Evolutionary conservation across 2,113 vertebrate species (phyloP).

Genomic region (Catharus bicknelli): DNA sequence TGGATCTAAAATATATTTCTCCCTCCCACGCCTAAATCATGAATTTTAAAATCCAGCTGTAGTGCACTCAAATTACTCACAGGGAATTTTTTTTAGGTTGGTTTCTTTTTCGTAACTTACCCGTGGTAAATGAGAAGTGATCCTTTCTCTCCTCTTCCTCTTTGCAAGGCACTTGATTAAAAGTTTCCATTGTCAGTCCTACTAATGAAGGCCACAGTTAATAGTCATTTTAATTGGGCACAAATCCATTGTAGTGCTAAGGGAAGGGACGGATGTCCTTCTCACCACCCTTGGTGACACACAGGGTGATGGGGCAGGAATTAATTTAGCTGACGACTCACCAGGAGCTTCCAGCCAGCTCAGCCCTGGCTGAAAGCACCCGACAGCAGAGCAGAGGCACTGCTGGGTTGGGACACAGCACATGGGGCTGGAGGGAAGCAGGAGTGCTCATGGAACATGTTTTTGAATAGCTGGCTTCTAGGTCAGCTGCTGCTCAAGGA

Average conservation of each 20-base stretch:
- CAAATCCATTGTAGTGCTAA: not conserved
- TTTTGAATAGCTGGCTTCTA: not conserved
- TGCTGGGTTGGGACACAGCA: not conserved
- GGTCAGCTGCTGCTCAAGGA: not conserved
- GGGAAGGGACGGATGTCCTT: not conserved
- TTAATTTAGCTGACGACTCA: not conserved
- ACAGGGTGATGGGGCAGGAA: not conserved
- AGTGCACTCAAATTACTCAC: not conserved
- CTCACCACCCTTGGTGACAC: not conserved
- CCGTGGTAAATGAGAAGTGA: not conserved
- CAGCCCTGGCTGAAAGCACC: not conserved
- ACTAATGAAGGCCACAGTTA: not conserved
- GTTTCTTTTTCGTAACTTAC: not conserved
- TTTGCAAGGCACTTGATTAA: not conserved
- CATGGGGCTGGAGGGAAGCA: not conserved
- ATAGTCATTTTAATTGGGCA: not conserved
- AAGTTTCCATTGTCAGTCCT: not conserved
- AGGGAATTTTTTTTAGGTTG: not conserved
- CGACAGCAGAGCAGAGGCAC: accelerated
- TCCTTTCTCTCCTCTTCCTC: not conserved
- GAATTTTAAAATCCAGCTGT: constrained; percentile 26
- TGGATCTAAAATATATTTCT: not conserved
- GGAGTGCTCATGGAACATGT: not conserved
- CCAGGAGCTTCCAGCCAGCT: not conserved
- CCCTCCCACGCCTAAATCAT: not conserved